Base-by-base conservation (phyloP, 1,140 invertebrate genomes). In the Drosophila miranda region DNA sequence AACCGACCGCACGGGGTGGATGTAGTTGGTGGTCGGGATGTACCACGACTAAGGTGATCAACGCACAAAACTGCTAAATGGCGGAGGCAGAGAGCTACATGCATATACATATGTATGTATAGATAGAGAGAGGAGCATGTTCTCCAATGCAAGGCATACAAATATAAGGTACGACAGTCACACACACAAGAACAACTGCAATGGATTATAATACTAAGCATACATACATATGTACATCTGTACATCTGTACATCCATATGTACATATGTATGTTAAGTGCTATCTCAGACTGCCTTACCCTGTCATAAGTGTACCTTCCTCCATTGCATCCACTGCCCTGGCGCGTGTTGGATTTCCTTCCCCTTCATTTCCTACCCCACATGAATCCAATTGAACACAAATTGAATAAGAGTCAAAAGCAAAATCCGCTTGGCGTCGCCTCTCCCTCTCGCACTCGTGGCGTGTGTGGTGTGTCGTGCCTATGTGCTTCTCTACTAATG, bases 321-420 rank as follows among this genome's bases (percentile, higher is more conserved):
- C 34, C 34, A 13, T 38, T 38, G 34, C 34, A 38, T 38, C 11
- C 34, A 38, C 34, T 38, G 34, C 3, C 34, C 34, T 8, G 7
- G 34, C 34, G 34, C 34, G 34, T 38, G 34, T 38, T 8, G 34
- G 34, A 13, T 38, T 38, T 38, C 34, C 34, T 38, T 38, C 28
- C 30, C 54, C 55, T 19, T 16, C 60, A 38, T 38, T 38, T 13
- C 19, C 26, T 14, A 45, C 56, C 21, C 9, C 61, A 30, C 66
- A 38, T 62, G 66, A 86, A 86, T 86, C 81, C 82, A 87, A 87
- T 87, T 86, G 81, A 86, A 87, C 70, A 73, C 57, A 84, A 84
- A 84, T 84, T 84, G 81, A 84, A 84, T 84, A 84, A 84, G 80
- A 84, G 81, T 86, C 77, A 74, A 84, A 80, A 74, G 80, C 80